Evolutionary conservation across 2,888 invertebrate genomes (phyloP).

Genomic region (Nephrotoma appendiculata): DNA sequence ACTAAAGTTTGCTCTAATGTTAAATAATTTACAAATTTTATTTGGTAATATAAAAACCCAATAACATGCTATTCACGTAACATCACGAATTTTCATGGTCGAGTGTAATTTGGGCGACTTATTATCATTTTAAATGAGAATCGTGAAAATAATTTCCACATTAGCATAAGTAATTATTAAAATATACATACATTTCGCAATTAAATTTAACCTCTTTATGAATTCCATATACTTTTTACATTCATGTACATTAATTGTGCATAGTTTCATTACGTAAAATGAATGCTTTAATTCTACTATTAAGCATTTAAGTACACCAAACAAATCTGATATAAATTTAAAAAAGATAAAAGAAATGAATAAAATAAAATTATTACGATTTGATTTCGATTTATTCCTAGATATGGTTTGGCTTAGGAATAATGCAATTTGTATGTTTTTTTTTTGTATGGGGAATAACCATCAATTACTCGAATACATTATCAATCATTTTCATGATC

Average conservation of each 20-base stretch:
- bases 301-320: background rate
- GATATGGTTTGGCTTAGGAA: background rate
- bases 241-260: background rate
- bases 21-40: too few relatives aligned
- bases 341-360: background rate
- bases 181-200: background rate
- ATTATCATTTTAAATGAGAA: background rate
- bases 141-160: background rate
- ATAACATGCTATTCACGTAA: background rate
- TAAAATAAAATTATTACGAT: background rate
- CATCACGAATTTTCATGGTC: background rate
- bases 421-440: background rate
- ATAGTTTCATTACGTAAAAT: background rate
- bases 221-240: too few relatives aligned
- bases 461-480: background rate
- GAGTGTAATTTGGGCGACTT: background rate
- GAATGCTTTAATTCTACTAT: background rate
- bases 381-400: background rate
- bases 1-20: too few relatives aligned
- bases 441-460: background rate
- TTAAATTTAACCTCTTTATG: background rate
- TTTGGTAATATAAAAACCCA: background rate
- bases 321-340: background rate
- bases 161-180: background rate
- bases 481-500: background rate